Percentiles rank a stretch among this genome's conserved stretches.
phyloP scores from a whole-genome alignment of 2,797 vertebrate species.

The Micropoecilia bifurca region DNA sequence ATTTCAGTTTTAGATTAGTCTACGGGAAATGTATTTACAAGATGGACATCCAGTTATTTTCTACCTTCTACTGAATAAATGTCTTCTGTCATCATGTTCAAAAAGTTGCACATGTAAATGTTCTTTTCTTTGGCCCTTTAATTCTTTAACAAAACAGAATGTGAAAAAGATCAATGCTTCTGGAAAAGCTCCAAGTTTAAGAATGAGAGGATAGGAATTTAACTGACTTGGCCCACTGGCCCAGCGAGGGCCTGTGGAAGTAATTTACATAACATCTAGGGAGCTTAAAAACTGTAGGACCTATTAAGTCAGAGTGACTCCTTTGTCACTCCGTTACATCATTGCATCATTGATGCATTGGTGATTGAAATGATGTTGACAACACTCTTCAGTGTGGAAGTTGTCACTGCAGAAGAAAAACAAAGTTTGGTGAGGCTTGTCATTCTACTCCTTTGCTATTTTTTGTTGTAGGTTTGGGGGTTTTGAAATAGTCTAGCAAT shows the following conservation, averaged over 20 bases:
- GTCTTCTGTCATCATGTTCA: background rate
- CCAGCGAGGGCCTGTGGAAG: background rate
- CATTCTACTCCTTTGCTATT: background rate
- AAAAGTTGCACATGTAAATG: background rate
- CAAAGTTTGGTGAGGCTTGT: background rate
- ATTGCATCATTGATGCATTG: background rate
- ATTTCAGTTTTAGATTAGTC: background rate
- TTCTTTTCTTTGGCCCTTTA: background rate
- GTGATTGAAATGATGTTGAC: background rate
- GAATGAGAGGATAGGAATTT: background rate
- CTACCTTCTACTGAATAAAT: background rate
- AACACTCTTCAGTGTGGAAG: background rate
- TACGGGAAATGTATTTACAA: background rate
- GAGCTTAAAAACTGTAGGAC: background rate
- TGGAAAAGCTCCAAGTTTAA: background rate
- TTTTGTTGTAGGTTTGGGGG: background rate
- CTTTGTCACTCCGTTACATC: background rate
- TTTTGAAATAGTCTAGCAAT: background rate
- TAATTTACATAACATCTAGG: background rate
- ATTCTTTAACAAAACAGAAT: background rate
- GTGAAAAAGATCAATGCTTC: background rate
- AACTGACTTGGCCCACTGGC: background rate
- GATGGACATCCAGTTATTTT: background rate
- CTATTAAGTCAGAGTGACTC: no score
- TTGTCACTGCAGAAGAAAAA: background rate